Percentiles rank a stretch among this genome's conserved stretches.
Evolutionary conservation across 2,797 vertebrate species (phyloP).

Genomic region (Dromococcyx pavoninus): DNA sequence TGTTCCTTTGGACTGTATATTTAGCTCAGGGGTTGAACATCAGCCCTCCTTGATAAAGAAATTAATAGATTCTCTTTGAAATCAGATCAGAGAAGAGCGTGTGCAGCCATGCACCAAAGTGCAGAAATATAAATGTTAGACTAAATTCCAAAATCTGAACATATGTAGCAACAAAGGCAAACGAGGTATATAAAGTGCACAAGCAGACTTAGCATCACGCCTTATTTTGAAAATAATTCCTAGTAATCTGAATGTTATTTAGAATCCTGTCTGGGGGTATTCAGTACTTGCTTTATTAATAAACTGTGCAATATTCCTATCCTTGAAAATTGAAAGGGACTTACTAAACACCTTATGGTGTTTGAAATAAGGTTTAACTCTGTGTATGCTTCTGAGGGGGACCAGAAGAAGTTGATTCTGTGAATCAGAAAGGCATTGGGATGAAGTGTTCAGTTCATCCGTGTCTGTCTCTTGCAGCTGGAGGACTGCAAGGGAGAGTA

Average conservation of each 20-base stretch:
- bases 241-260: background rate
- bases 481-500: background rate
- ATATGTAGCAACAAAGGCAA: background rate
- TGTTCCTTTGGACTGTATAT: background rate
- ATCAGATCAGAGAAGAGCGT: conserved; percentile 32
- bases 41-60: background rate
- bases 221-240: background rate
- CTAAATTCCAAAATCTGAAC: conserved; percentile 9
- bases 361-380: background rate
- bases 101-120: background rate
- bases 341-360: background rate
- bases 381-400: background rate
- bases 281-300: background rate
- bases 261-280: background rate
- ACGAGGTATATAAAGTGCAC: background rate
- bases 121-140: background rate
- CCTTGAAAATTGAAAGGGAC: conserved; percentile 6
- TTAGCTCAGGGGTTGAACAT: conserved; percentile 7
- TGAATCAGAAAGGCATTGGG: background rate
- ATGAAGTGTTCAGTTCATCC: background rate
- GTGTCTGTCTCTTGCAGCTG: background rate
- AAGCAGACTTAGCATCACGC: background rate
- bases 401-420: background rate
- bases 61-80: conserved; percentile 66
- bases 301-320: background rate